Conservation (phyloP, 2,113 vertebrate species). For the Motacilla tschutschensis region DNA sequence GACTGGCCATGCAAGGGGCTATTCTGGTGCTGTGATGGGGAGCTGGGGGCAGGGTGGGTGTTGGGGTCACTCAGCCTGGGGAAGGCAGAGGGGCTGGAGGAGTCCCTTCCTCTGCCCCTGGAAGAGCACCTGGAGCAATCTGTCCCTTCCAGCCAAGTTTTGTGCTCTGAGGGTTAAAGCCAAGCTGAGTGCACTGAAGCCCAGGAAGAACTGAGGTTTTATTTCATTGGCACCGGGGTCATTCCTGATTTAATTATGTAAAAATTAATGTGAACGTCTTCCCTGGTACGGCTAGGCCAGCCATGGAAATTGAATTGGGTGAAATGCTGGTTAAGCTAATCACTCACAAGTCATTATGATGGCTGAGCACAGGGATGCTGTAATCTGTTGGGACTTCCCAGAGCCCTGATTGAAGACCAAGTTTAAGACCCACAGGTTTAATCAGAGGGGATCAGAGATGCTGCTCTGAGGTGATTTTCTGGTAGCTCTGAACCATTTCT, state of each 20-base stretch:
- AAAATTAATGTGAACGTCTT: conserved; percentile 59
- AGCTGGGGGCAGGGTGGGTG: fast-evolving
- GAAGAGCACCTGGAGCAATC: background rate
- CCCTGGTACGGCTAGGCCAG: conserved; percentile 24
- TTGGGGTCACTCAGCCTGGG: background rate
- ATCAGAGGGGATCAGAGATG: background rate
- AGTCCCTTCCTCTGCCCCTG: background rate
- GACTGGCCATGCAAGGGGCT: fast-evolving
- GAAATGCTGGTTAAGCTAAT: conserved; percentile 61
- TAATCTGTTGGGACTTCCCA: conserved; percentile 43
- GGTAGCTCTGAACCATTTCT: background rate
- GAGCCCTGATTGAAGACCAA: conserved; percentile 39
- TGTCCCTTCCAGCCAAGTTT: background rate
- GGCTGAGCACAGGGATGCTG: conserved; percentile 35
- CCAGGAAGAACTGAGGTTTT: conserved; percentile 38
- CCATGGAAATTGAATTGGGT: conserved; percentile 59
- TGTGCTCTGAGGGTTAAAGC: conserved; percentile 10
- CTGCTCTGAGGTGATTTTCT: background rate
- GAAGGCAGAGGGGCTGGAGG: background rate
- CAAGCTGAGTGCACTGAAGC: background rate
- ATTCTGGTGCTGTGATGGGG: background rate
- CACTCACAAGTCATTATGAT: conserved; percentile 31
- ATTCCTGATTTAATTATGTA: conserved; percentile 67
- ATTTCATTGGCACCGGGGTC: conserved; percentile 39
- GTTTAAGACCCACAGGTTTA: conserved; percentile 25